Conservation (phyloP, 2,888 invertebrate genomes). For the Chymomyza caudatula region DNA sequence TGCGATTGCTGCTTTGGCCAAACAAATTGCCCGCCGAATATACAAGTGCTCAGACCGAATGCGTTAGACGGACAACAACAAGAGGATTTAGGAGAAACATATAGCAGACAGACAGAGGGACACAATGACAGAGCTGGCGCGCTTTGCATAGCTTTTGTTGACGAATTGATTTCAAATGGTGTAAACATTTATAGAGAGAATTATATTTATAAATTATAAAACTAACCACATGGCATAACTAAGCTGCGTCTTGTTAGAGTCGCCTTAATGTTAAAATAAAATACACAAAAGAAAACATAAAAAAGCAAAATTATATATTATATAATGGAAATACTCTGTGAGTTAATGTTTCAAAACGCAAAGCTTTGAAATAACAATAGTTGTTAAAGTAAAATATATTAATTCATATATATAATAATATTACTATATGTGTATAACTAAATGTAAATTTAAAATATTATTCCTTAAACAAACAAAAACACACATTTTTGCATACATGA, state of each 20-base stretch:
- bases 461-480: background rate
- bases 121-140: background rate
- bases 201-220: constrained; percentile 55
- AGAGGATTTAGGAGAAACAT: background rate
- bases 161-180: constrained; percentile 16
- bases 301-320: constrained; percentile 51
- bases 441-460: constrained; percentile 47
- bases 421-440: constrained; percentile 50
- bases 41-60: constrained; percentile 62
- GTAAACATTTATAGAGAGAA: constrained; percentile 57
- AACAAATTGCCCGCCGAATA: constrained; percentile 66
- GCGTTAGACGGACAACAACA: background rate
- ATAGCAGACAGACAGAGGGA: background rate
- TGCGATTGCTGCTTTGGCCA: background rate
- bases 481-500: background rate
- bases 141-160: constrained; percentile 2
- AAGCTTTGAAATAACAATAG: constrained; percentile 64
- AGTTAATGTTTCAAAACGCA: constrained; percentile 64
- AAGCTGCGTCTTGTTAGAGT: constrained; percentile 26
- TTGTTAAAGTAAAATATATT: constrained; percentile 51
- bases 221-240: constrained; percentile 28
- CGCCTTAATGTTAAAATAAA: constrained; percentile 61
- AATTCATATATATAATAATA: constrained; percentile 31
- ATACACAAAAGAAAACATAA: constrained; percentile 22
- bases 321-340: constrained; percentile 72